Evolutionary conservation across 2,888 invertebrate species (phyloP), one percentile per base, ranked within the genome.

Genomic region (Drosophila infuscata): DNA sequence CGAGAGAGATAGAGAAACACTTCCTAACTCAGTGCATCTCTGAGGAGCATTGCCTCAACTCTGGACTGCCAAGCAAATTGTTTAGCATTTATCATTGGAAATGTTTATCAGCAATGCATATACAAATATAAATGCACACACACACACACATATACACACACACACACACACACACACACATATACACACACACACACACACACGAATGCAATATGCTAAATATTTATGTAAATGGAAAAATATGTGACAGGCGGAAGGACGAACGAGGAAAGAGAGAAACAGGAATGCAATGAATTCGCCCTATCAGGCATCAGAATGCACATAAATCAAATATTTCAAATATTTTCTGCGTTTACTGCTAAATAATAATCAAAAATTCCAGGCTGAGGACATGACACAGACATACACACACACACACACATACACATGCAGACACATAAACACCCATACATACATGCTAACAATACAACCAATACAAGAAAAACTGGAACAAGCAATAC

Each of bases 311-410:
- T 88, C 88, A 71, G 76, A 70, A 81, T 79, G 79, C 81, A 79
- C 83, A 88, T 84, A 88, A 88, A 84, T 84, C 88, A 84, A 88
- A 85, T 74, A 83, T 77, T 83, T 87, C 70, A 82, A 87, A 82
- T 74, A 84, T 82, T 76, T 81, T 82, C 85, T 85, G 79, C 85
- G 85, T 82, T 84, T 88, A 84, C 88, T 88, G 79, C 83, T 81
- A 84, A 85, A 79, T 82, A 84, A 84, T 88, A 85, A 88, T 88
- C 88, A 86, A 86, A 84, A 85, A 88, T 85, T 80, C 78, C 77
- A 83, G 74, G 64, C 69, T 60, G 58, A 75, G 63, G 54, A 73
- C 68, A 70, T 41, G 59, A 74, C 63, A 70, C 43, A 30, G 43
- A 66, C 25, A 70, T 30, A 52, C 25, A 52, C 35, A 58, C 35